Evolutionary conservation across 2,113 vertebrate genomes (phyloP), one percentile per base, ranked within the genome.

Genomic region (Corydoras sp.): DNA sequence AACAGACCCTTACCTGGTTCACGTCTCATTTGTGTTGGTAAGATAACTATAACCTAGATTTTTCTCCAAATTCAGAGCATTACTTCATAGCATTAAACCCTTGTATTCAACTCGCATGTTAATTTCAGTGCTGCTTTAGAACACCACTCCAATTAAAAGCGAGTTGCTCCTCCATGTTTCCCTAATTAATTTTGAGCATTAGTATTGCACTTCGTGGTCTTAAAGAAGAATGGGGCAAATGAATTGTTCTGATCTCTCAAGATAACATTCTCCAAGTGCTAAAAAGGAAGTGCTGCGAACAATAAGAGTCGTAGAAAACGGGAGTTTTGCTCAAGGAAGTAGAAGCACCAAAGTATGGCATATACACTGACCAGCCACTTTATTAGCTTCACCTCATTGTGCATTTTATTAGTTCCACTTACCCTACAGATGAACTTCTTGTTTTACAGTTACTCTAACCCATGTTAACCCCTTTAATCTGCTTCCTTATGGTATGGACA

Each of bases 121-220:
- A 73, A 72, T 66, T 74, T 76, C 72, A 62, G 32, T 62, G 55
- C 70, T 69, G 77, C 68, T 72, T 35, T 70, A 65, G 59, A 66
- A 69, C 64, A 43, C 35, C 35, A 4, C 35, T 43, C 35, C 35
- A 43, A 43, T 43, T 43, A 43, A 80, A 79, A 73, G 65, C 29
- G 68, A 72, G 76, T 64, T 63, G 54, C 64, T 72, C 73, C 68
- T 65, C 70, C 76, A 74, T 79, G 77, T 79, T 77, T 77, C 76
- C 72, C 74, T 76, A 77, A 81, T 79, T 75, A 78, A 81, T 80
- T 78, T 58, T 60, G 76, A 72, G 80, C 72, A 72, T 63, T 24
- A 24, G 18, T 24, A 24, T 24, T 76, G 43, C 73, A 80, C 74
- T 75, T 73, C 78, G 69, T 77, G 51, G 66, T 71, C 51, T 69